Conservation (phyloP, 1,140 invertebrate genomes). For the Zaprionus kolodkinae region DNA sequence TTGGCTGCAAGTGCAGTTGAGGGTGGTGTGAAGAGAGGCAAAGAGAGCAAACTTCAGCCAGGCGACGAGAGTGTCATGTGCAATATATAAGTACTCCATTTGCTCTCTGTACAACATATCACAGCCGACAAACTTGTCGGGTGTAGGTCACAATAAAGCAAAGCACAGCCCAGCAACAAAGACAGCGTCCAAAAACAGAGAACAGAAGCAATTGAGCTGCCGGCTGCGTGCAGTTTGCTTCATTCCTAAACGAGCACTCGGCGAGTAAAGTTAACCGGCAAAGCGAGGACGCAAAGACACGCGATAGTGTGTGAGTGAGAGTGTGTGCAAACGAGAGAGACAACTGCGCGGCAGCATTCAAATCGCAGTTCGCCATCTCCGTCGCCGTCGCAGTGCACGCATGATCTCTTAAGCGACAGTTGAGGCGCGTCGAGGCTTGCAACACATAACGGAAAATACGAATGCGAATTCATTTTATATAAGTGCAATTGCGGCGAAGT, state of each 20-base stretch:
- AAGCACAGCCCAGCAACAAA: conserved; percentile 11
- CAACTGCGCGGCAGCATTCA: background rate
- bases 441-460: conserved; percentile 35
- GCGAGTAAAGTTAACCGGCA: conserved; percentile 49
- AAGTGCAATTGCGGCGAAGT: conserved; percentile 56
- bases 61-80: background rate
- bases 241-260: conserved; percentile 52
- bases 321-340: background rate
- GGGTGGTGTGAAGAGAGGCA: conserved; percentile 2
- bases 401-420: conserved; percentile 43
- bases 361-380: background rate
- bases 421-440: conserved; percentile 20
- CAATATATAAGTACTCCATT: too few relatives aligned
- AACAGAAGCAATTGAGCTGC: conserved; percentile 29
- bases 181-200: background rate
- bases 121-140: conserved; percentile 33
- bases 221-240: conserved; percentile 43
- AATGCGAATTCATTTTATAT: conserved; percentile 33
- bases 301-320: background rate
- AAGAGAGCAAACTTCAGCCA: background rate
- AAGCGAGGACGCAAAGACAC: background rate
- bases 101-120: background rate
- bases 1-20: conserved; percentile 1
- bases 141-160: conserved; percentile 37
- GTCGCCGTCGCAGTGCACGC: conserved; percentile 29